These are phyloP conservation scores for Isaurus tuberculatus DNA, from an alignment of 92 coral and sea anemone genomes.

Conservation along the genomic window DNA sequence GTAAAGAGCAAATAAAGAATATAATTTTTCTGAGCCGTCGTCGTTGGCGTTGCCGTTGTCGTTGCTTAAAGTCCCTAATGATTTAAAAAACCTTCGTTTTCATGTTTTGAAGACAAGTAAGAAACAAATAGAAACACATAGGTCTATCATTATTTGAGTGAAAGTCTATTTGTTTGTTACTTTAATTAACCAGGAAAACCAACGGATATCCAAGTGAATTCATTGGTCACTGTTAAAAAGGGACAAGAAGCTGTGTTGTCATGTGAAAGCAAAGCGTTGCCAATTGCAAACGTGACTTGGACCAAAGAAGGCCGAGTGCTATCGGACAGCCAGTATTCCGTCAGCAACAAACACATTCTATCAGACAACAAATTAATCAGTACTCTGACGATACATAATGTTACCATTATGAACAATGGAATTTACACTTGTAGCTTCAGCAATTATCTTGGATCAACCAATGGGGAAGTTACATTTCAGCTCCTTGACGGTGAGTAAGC, in stretches of 20 bases:
- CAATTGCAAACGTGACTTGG: constrained; percentile 37
- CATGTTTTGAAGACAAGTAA: too few relatives aligned
- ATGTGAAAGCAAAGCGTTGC: neutral
- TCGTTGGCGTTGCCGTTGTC: too few relatives aligned
- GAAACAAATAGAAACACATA: too few relatives aligned
- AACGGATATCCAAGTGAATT: neutral
- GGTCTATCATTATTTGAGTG: neutral
- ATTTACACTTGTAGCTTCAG: constrained; percentile 24
- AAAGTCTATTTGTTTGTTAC: neutral
- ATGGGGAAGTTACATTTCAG: neutral
- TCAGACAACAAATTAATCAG: constrained; percentile 16
- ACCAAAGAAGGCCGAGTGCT: constrained; percentile 11
- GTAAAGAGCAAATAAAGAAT: too few relatives aligned
- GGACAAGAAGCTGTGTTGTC: constrained; percentile 3
- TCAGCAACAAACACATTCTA: neutral
- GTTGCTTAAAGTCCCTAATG: too few relatives aligned
- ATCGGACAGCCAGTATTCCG: neutral
- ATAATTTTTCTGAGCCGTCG: too few relatives aligned
- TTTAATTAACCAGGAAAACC: constrained; percentile 24
- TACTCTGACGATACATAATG: constrained; percentile 18
- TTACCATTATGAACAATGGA: neutral
- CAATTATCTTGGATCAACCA: constrained; percentile 22
- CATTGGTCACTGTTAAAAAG: neutral
- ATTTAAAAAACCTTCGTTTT: too few relatives aligned
- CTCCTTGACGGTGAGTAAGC: constrained; percentile 9